phyloP scores from a whole-genome alignment of 35 echinoderm and acorn worm species.

The Eucidaris tribuloides region DNA sequence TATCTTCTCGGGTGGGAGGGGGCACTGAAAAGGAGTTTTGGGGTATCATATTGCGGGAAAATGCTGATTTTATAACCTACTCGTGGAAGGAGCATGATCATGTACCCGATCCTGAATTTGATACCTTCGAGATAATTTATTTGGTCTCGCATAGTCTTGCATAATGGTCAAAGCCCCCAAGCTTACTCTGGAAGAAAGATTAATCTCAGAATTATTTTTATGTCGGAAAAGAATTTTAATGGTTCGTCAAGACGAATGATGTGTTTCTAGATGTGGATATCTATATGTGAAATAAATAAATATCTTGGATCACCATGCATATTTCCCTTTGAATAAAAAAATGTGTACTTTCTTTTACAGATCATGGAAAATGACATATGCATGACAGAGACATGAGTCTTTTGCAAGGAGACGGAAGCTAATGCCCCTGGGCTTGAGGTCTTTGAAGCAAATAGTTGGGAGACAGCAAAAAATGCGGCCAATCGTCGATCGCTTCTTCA shows the following conservation, averaged over 20 bases:
- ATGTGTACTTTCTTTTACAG: not conserved
- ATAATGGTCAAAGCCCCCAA: not conserved
- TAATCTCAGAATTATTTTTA: not conserved
- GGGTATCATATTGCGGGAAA: too few species aligned
- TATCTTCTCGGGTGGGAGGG: not conserved
- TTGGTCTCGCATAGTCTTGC: not conserved
- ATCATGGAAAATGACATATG: not conserved
- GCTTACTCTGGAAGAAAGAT: not conserved
- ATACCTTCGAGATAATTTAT: not conserved
- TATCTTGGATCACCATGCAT: not conserved
- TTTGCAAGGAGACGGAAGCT: conserved; percentile 35
- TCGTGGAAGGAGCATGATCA: too few species aligned
- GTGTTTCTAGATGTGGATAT: not conserved
- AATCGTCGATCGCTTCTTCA: conserved; percentile 7
- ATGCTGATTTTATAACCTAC: too few species aligned
- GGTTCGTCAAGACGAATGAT: not conserved
- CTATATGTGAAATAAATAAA: not conserved
- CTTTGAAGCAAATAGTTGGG: not conserved
- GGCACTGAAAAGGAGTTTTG: not conserved
- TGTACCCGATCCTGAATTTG: too few species aligned
- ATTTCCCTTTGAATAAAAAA: not conserved
- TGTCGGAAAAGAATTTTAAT: not conserved
- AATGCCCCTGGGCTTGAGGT: not conserved
- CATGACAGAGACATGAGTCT: not conserved
- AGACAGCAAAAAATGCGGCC: conserved; percentile 21